These are phyloP conservation scores for Prunella strophiata DNA, from an alignment of 2,797 vertebrate species.

Conservation along the genomic window DNA sequence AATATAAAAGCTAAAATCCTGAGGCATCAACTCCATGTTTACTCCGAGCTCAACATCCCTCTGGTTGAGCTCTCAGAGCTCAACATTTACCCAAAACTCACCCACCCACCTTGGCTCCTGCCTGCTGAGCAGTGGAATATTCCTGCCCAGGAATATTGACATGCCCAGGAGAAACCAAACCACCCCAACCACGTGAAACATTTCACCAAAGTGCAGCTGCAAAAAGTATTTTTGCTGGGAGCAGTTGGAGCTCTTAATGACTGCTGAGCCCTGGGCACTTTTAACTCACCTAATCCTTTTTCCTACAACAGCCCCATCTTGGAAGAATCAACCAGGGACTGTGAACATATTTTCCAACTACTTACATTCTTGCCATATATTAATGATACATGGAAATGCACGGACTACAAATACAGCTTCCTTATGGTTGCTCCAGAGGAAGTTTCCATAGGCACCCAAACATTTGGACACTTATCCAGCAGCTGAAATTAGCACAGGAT, in stretches of 20 bases:
- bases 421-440: background rate
- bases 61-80: background rate
- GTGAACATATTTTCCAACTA: slow-evolving; percentile 71
- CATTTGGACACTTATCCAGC: slow-evolving; percentile 21
- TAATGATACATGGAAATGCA: slow-evolving; percentile 48
- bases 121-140: background rate
- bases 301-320: slow-evolving; percentile 73
- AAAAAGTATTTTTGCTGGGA: slow-evolving; percentile 68
- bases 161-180: slow-evolving; percentile 23
- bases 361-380: slow-evolving; percentile 70
- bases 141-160: background rate
- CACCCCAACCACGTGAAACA: slow-evolving; percentile 44
- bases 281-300: slow-evolving; percentile 77
- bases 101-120: background rate
- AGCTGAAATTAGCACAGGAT: slow-evolving; percentile 54
- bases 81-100: background rate
- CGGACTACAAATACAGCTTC: slow-evolving; percentile 40
- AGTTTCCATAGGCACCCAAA: slow-evolving; percentile 65
- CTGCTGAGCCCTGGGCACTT: slow-evolving; percentile 59
- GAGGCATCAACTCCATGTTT: background rate
- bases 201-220: slow-evolving; percentile 68
- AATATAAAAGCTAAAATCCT: background rate
- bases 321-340: slow-evolving; percentile 54
- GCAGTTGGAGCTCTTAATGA: slow-evolving; percentile 69
- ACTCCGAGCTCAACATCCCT: background rate